phyloP scores from a whole-genome alignment of 2,888 invertebrate genomes.

The Orthonevra nobilis region DNA sequence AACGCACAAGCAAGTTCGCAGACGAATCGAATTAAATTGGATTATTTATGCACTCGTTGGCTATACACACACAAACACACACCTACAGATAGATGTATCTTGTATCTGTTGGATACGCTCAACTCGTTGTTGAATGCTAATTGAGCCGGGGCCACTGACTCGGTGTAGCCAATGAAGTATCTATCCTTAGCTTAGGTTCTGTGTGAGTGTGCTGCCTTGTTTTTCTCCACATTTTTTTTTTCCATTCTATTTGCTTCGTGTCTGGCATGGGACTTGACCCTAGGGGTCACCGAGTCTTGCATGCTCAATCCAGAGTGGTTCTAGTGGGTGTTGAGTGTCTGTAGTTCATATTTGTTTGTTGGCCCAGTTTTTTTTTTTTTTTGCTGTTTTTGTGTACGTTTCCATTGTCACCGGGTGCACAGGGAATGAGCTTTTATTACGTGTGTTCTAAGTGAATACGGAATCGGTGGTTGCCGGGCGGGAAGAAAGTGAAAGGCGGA shows the following conservation, averaged over 20 bases:
- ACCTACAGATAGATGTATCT: conserved; percentile 1
- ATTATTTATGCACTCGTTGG: conserved; percentile 65
- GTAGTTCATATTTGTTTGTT: conserved; percentile 19
- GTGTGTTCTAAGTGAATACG: conserved; percentile 14
- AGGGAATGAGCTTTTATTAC: conserved; percentile 27
- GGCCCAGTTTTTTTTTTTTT: conserved; percentile 27
- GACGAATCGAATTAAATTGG: conserved; percentile 64
- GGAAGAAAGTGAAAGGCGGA: conserved; percentile 46
- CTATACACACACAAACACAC: neutral
- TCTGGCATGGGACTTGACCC: conserved; percentile 57
- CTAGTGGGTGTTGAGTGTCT: conserved; percentile 14
- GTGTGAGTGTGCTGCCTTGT: neutral
- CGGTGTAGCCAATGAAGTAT: conserved; percentile 10
- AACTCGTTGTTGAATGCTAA: conserved; percentile 57
- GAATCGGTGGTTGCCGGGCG: neutral
- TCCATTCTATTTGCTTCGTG: conserved; percentile 23
- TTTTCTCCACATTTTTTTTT: neutral
- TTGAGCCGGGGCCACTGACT: conserved; percentile 62
- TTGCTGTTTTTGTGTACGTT: too few relatives aligned
- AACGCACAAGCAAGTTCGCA: conserved; percentile 43
- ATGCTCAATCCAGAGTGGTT: conserved; percentile 12
- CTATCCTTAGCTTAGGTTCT: conserved; percentile 29
- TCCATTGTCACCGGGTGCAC: conserved; percentile 2
- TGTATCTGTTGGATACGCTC: conserved; percentile 36
- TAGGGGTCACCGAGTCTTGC: conserved; percentile 36